These are phyloP conservation scores for Nasonia giraulti DNA, from an alignment of 1,140 invertebrate species.

Conservation along the genomic window DNA sequence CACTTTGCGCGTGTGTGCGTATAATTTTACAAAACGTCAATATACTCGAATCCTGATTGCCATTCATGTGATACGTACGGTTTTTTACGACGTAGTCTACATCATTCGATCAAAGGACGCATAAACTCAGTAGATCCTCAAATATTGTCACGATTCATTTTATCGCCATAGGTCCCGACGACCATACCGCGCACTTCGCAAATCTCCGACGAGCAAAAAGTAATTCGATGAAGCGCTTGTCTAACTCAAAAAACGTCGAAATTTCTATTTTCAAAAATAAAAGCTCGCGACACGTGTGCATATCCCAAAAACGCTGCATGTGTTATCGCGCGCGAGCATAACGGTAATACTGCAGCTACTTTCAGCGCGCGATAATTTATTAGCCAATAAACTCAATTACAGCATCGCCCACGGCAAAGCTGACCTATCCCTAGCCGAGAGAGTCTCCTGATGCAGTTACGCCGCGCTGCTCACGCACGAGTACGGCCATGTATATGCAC, in stretches of 20 bases:
- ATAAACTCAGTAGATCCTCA: background rate
- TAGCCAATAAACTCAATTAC: slow-evolving; percentile 43
- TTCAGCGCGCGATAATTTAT: slow-evolving; percentile 36
- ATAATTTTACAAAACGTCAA: too few species aligned
- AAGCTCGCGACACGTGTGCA: too few species aligned
- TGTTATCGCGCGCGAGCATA: background rate
- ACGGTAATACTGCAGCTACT: slow-evolving; percentile 3
- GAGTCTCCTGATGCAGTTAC: background rate
- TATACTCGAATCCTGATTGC: too few species aligned
- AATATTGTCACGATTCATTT: background rate
- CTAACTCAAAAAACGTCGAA: too few species aligned
- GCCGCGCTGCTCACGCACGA: background rate
- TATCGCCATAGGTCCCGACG: too few species aligned
- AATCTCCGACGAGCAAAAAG: too few species aligned
- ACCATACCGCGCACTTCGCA: too few species aligned
- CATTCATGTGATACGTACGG: too few species aligned
- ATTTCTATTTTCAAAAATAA: too few species aligned
- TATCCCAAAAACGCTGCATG: background rate
- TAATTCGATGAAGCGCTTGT: too few species aligned
- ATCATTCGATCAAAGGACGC: too few species aligned
- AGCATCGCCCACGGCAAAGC: background rate
- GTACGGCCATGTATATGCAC: background rate
- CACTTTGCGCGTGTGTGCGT: too few species aligned
- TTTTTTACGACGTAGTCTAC: background rate
- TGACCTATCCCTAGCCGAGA: background rate